Evolutionary conservation across 2,113 vertebrate genomes (phyloP), one percentile per base, ranked within the genome.

Genomic region (Megaceryle maxima): DNA sequence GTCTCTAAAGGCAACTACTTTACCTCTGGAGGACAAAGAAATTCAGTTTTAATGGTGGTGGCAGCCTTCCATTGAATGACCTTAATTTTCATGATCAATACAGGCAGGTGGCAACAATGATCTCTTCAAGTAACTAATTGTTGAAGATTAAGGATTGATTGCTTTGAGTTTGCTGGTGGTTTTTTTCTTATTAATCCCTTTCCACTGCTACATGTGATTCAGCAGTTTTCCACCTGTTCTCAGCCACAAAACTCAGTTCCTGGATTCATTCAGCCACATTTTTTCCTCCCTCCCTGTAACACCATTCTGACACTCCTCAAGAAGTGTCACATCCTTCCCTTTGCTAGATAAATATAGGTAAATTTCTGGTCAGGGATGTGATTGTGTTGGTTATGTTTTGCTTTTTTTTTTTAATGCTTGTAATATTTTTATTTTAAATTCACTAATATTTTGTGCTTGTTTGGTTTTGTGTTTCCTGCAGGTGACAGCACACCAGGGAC

Each of bases 91-190:
- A 64, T 81, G 89, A 96, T 97, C 96, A 77, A 82, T 95, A 82
- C 57, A 96, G 89, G 92, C 96, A 97, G 94, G 89, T 97, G 84
- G 91, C 72, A 96, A 93, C 76, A 93, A 53, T 75, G 66, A 26
- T 79, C 33, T 89, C 78, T 83, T 95, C 94, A 97, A 77, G 94
- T 93, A 95, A 96, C 86, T 96, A 94, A 95, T 72, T 57, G 57
- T 72, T 94, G 72, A 93, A 95, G 90, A 97, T 95, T 62, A 46
- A 44, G 90, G 74, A 97, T 95, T 95, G 93, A 98, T 97, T 72
- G 37, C 11, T 69, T 86, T 56, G 39, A 2, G 5, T 51, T 79
- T 80, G 16, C 7, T 51, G 24, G 26, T 19, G 11, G 3, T 76
- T 35, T 6, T 4, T 46, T 76, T 91, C 92, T 81, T 68, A 94